Percentiles rank a stretch among this genome's conserved stretches.
These are phyloP conservation scores for Philypnodon macrostomus DNA, from an alignment of 2,797 vertebrate species.

Conservation along the genomic window DNA sequence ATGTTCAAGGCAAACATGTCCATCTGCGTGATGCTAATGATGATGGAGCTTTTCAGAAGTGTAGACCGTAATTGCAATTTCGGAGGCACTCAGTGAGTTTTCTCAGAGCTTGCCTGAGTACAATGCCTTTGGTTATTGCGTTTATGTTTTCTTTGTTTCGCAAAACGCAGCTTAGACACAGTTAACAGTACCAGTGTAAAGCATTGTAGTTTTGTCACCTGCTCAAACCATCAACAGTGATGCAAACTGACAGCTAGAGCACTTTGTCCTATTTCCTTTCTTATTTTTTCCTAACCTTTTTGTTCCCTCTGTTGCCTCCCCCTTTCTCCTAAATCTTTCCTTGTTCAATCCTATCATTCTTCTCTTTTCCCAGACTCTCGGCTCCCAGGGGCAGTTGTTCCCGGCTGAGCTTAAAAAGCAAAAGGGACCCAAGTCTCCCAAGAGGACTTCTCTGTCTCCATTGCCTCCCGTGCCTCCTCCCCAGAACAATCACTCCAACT, in stretches of 20 bases:
- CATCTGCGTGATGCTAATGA: slow-evolving; percentile 52
- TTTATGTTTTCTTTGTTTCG: slow-evolving; percentile 64
- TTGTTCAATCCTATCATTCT: slow-evolving; percentile 48
- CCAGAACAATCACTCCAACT: slow-evolving; percentile 84
- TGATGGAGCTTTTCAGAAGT: slow-evolving; percentile 50
- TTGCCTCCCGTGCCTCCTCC: slow-evolving; percentile 79
- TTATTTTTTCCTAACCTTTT: slow-evolving; percentile 54
- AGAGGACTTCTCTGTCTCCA: slow-evolving; percentile 82
- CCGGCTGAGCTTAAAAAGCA: slow-evolving; percentile 87
- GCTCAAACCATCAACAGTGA: slow-evolving; percentile 74
- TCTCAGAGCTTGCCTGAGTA: slow-evolving; percentile 47
- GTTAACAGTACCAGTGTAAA: slow-evolving; percentile 64
- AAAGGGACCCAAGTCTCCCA: slow-evolving; percentile 86
- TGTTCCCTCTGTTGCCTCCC: slow-evolving; percentile 46
- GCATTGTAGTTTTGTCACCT: slow-evolving; percentile 73
- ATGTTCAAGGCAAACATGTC: slow-evolving; percentile 39
- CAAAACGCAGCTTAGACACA: slow-evolving; percentile 56
- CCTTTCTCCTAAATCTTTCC: slow-evolving; percentile 25
- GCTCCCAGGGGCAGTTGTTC: slow-evolving; percentile 89
- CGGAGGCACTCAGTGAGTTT: slow-evolving; percentile 43
- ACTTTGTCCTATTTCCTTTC: slow-evolving; percentile 67
- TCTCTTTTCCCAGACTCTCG: slow-evolving; percentile 71
- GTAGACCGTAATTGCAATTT: slow-evolving; percentile 61
- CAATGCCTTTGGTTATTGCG: slow-evolving; percentile 60
- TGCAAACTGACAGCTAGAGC: slow-evolving; percentile 75